Percentiles rank a stretch among this genome's conserved stretches.
These are phyloP conservation scores for Naja naja DNA, from an alignment of 2,113 vertebrate species.

Conservation along the genomic window DNA sequence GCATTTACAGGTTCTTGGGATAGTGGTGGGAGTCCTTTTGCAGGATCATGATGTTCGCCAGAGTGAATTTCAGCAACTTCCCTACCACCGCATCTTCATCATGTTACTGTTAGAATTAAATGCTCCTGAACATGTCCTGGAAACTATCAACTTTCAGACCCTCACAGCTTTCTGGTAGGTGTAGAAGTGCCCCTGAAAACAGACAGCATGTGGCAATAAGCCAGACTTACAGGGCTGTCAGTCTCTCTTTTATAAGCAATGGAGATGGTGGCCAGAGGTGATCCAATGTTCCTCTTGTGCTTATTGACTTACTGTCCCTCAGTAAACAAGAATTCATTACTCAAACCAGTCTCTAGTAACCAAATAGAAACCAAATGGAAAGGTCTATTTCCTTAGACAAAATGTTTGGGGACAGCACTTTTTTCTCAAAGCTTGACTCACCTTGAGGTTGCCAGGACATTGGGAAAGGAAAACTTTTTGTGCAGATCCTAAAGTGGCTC, in stretches of 20 bases:
- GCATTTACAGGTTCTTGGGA: slow-evolving; percentile 85
- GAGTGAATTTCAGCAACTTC: slow-evolving; percentile 97
- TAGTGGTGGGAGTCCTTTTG: slow-evolving; percentile 95
- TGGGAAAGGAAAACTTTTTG: neutral
- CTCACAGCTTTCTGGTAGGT: slow-evolving; percentile 97
- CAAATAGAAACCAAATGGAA: neutral
- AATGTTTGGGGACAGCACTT: neutral
- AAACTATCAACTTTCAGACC: slow-evolving; percentile 99
- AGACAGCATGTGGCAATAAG: neutral
- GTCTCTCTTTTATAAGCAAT: neutral
- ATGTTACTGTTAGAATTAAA: slow-evolving; percentile 98
- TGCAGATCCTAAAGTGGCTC: neutral
- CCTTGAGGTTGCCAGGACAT: neutral
- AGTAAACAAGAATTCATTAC: neutral
- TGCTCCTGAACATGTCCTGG: slow-evolving; percentile 95
- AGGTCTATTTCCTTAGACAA: neutral
- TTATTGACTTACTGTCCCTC: neutral
- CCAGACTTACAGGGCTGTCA: neutral
- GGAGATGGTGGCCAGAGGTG: neutral
- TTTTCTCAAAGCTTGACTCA: neutral
- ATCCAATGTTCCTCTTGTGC: neutral
- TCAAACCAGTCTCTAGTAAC: neutral
- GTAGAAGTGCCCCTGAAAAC: neutral
- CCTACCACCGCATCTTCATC: slow-evolving; percentile 98
- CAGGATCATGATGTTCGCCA: slow-evolving; percentile 98